Conservation (phyloP, 2,888 invertebrate species). For the Dione juno region DNA sequence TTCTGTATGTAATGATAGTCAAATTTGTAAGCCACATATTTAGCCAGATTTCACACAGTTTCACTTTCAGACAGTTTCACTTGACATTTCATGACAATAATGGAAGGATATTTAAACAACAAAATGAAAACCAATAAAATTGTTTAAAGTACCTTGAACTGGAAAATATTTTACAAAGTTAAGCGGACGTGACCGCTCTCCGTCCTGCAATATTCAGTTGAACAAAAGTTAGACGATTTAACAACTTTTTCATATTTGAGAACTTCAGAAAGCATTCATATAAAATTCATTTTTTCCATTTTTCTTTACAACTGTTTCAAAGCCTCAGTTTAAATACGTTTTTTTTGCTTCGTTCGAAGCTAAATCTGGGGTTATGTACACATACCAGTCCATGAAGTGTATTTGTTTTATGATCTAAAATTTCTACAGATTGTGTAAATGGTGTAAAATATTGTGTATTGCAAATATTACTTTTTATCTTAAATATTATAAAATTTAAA, state of each 20-base stretch:
- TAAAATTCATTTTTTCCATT: constrained; percentile 31
- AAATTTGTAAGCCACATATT: neutral
- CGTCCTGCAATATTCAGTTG: constrained; percentile 37
- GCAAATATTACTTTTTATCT: neutral
- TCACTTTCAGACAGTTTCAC: no score
- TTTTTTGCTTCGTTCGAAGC: neutral
- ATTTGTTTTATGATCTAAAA: neutral
- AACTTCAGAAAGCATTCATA: constrained; percentile 37
- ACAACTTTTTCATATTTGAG: constrained; percentile 40
- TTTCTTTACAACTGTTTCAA: constrained; percentile 26
- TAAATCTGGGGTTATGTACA: neutral
- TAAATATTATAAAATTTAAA: neutral
- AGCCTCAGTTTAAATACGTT: constrained; percentile 26
- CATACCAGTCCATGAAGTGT: neutral
- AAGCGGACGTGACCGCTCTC: constrained; percentile 35
- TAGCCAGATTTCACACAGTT: no score
- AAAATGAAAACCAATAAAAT: constrained; percentile 16
- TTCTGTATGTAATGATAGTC: neutral
- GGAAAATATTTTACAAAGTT: constrained; percentile 30
- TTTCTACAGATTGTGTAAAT: neutral
- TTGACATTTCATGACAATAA: neutral
- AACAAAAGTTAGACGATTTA: constrained; percentile 39
- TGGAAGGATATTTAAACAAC: constrained; percentile 10
- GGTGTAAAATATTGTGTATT: neutral
- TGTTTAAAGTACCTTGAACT: constrained; percentile 14